These are phyloP conservation scores for Drosophila pectinifera DNA, from an alignment of 1,140 invertebrate genomes.

Conservation along the genomic window DNA sequence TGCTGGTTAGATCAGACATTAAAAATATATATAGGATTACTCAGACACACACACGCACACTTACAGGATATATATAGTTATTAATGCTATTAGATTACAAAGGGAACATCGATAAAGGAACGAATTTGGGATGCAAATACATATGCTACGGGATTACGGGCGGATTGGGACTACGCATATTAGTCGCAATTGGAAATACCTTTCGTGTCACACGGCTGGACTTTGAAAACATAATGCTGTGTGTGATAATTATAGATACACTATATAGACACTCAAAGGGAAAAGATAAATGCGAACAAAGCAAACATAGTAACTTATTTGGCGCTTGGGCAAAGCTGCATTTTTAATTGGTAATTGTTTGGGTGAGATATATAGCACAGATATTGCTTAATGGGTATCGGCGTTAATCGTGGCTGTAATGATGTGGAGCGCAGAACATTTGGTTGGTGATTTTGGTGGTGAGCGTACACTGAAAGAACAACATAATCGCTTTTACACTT, in stretches of 20 bases:
- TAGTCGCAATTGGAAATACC: slow-evolving; percentile 49
- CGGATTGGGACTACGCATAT: slow-evolving; percentile 26
- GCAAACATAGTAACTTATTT: slow-evolving; percentile 29
- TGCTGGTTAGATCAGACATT: slow-evolving; percentile 38
- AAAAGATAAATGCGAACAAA: slow-evolving; percentile 53
- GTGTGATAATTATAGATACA: slow-evolving; percentile 32
- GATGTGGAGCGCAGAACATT: slow-evolving; percentile 74
- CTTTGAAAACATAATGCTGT: slow-evolving; percentile 39
- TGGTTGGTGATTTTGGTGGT: slow-evolving; percentile 54
- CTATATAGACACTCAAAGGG: slow-evolving; percentile 55
- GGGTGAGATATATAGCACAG: slow-evolving; percentile 32
- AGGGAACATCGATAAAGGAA: slow-evolving; percentile 10
- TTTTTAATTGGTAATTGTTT: slow-evolving; percentile 23
- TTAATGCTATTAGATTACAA: slow-evolving; percentile 6
- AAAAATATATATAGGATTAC: slow-evolving; percentile 15
- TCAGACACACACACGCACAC: slow-evolving; percentile 37
- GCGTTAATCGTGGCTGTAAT: slow-evolving; percentile 71
- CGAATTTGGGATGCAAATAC: slow-evolving; percentile 36
- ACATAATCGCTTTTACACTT: slow-evolving; percentile 82
- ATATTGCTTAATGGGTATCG: slow-evolving; percentile 68
- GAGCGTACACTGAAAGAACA: slow-evolving; percentile 82
- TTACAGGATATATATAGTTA: slow-evolving; percentile 24
- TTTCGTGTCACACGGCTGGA: slow-evolving; percentile 41
- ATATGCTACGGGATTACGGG: slow-evolving; percentile 13
- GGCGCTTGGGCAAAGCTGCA: slow-evolving; percentile 50